Conservation (phyloP, 2,888 invertebrate genomes). For the Hydraecia micacea region DNA sequence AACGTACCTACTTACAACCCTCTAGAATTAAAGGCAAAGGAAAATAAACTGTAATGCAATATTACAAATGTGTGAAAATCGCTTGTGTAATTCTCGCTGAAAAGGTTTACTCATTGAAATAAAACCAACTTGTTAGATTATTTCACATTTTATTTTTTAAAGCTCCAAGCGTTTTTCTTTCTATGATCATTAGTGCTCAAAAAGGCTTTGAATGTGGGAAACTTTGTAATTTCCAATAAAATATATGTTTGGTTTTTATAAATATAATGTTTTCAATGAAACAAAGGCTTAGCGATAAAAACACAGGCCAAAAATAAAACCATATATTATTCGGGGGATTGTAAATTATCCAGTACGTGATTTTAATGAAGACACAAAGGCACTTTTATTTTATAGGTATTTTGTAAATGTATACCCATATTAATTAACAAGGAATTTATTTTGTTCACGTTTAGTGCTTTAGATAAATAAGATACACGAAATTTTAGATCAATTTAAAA, state of each 20-base stretch:
- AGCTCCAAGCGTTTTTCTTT: slow-evolving; percentile 10
- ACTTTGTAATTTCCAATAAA: slow-evolving; percentile 20
- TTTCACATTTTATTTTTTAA: slow-evolving; percentile 24
- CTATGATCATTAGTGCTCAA: slow-evolving; percentile 32
- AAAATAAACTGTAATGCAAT: slow-evolving; percentile 26
- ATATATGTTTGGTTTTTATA: not conserved
- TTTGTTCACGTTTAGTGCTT: slow-evolving; percentile 9
- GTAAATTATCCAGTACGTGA: not conserved
- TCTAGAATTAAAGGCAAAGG: slow-evolving; percentile 1
- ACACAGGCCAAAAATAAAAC: slow-evolving; percentile 15
- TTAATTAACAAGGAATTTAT: slow-evolving; percentile 2
- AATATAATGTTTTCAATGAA: not conserved
- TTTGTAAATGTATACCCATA: not conserved
- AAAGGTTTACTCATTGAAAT: slow-evolving; percentile 14
- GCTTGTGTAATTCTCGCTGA: not conserved
- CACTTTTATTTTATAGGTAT: not conserved
- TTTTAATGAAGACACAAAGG: slow-evolving; percentile 9
- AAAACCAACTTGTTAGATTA: slow-evolving; percentile 14
- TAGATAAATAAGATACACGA: slow-evolving; percentile 8
- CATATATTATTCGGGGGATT: not conserved
- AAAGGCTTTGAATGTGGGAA: slow-evolving; percentile 20
- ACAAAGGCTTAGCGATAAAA: slow-evolving; percentile 20
- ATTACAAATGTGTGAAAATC: slow-evolving; percentile 1
- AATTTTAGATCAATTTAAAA: slow-evolving; percentile 24
- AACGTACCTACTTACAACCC: not conserved